phyloP scores from a whole-genome alignment of 2,888 invertebrate species.

The Sphaerophoria taeniata region DNA sequence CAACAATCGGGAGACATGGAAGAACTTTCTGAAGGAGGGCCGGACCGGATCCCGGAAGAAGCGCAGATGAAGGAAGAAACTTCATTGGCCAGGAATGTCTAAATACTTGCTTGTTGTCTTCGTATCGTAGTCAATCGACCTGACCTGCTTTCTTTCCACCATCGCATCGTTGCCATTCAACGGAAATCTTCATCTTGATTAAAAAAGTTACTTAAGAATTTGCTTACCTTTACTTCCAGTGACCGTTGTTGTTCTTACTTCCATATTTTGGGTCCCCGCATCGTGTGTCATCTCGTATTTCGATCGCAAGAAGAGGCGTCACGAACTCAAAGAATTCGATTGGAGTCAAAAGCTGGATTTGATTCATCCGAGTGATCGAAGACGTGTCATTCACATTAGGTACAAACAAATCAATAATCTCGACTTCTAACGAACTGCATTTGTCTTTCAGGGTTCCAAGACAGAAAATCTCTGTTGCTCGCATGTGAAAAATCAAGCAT shows the following conservation, averaged over 20 bases:
- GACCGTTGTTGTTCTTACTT: conserved; percentile 93
- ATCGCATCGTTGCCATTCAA: no score
- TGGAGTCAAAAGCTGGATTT: conserved; percentile 89
- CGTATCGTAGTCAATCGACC: no score
- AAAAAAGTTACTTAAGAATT: neutral
- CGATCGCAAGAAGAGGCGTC: conserved; percentile 89
- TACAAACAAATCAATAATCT: conserved; percentile 74
- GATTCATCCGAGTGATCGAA: conserved; percentile 89
- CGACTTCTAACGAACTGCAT: no score
- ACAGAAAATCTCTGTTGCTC: conserved; percentile 82
- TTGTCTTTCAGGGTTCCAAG: conserved; percentile 80
- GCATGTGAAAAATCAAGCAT: conserved; percentile 76
- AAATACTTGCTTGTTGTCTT: no score
- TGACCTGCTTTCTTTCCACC: no score
- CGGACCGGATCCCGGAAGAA: no score
- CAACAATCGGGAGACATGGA: no score
- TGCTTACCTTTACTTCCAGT: conserved; percentile 76
- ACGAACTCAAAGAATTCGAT: conserved; percentile 88
- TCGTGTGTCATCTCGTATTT: conserved; percentile 94
- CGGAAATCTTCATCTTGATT: neutral
- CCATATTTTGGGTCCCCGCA: conserved; percentile 97
- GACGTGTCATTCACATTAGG: conserved; percentile 88
- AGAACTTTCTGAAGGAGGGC: no score
- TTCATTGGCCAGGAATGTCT: no score
- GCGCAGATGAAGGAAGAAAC: no score